Evolutionary conservation across 2,888 invertebrate species (phyloP).

Genomic region (Hirtodrosophila cameraria): DNA sequence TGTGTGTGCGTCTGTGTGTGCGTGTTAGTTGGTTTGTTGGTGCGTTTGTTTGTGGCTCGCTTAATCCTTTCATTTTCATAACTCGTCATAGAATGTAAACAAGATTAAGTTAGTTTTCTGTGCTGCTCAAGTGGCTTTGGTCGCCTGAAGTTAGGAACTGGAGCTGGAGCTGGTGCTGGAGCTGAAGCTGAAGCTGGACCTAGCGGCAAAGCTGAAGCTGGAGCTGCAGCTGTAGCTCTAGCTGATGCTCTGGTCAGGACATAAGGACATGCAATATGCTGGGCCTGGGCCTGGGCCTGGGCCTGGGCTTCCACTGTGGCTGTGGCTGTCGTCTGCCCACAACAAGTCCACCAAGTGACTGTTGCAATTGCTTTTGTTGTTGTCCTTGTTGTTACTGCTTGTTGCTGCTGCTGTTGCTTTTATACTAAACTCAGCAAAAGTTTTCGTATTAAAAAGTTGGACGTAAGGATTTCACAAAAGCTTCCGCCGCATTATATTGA

Average conservation of each 20-base stretch:
- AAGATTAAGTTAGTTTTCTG: slow-evolving; percentile 79
- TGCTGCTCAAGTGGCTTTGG: slow-evolving; percentile 77
- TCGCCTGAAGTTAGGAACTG: slow-evolving; percentile 32
- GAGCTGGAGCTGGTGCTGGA: slow-evolving; percentile 3
- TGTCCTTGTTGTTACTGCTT: slow-evolving; percentile 38
- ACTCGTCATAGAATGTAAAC: slow-evolving; percentile 80
- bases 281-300: slow-evolving; percentile 1
- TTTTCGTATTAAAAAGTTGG: slow-evolving; percentile 80
- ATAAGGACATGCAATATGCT: slow-evolving; percentile 61
- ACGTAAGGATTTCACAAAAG: slow-evolving; percentile 79
- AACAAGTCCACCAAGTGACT: slow-evolving; percentile 78
- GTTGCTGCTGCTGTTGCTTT: slow-evolving; percentile 54
- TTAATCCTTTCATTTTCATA: slow-evolving; percentile 80
- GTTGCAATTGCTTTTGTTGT: slow-evolving; percentile 76
- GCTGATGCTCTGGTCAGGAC: slow-evolving; percentile 24
- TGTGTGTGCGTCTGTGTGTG: slow-evolving; percentile 25
- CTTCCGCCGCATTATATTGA: slow-evolving; percentile 78
- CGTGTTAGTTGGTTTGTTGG: slow-evolving; percentile 39
- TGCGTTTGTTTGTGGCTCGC: slow-evolving; percentile 74
- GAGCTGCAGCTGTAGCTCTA: background rate
- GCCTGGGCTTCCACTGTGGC: slow-evolving; percentile 1
- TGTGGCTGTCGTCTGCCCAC: slow-evolving; percentile 66
- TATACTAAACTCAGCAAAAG: slow-evolving; percentile 70
- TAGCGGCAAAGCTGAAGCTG: slow-evolving; percentile 5
- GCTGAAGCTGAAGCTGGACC: background rate